Evolutionary conservation across 2,888 invertebrate genomes (phyloP), one percentile per base, ranked within the genome.

Genomic region (Xanthorhoe spadicearia): DNA sequence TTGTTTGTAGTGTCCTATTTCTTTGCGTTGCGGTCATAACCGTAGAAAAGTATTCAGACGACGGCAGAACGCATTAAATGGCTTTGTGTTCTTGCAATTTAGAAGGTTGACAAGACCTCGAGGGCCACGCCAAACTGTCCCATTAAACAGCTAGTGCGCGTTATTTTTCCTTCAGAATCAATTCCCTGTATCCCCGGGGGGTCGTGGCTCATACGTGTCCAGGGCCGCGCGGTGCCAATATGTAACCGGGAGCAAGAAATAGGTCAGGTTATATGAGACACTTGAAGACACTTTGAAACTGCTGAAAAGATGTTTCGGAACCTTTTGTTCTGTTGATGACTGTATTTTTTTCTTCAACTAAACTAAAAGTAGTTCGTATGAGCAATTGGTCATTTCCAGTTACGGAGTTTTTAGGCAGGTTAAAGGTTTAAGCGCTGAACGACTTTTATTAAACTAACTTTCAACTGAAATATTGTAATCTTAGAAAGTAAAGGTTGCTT

Each of bases 161-260:
- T 69, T 75, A 77, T 82, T 82, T 83, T 81, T 79, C 76, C 70
- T 67, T 71, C 70, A 71, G 77, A 85, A 83, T 85, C 83, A 85
- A 85, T 85, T 84, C 77, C 76, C 77, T 65, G 60, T 49, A 69
- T 77, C 83, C 80, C 83, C 61, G 50, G 76, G 75, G 82, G 68
- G 76, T 79, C 72, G 81, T 84, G 77, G 72, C 77, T 86, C 84
- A 84, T 81, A 81, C 77, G 73, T 75, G 80, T 77, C 80, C 76
- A 76, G 75, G 76, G 79, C 58, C 69, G 61, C 62, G 70, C 74
- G 76, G 69, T 69, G 69, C 73, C 74, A 71, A 74, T 76, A 78
- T 73, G 71, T 72, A 69, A 65, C 69, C 68, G n/a, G 71, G 70
- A 61, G 67, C 52, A 67, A 66, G 66, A 73, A 69, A 66, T 75